phyloP scores from a whole-genome alignment of 2,888 invertebrate species.

The Phoronis australis region DNA sequence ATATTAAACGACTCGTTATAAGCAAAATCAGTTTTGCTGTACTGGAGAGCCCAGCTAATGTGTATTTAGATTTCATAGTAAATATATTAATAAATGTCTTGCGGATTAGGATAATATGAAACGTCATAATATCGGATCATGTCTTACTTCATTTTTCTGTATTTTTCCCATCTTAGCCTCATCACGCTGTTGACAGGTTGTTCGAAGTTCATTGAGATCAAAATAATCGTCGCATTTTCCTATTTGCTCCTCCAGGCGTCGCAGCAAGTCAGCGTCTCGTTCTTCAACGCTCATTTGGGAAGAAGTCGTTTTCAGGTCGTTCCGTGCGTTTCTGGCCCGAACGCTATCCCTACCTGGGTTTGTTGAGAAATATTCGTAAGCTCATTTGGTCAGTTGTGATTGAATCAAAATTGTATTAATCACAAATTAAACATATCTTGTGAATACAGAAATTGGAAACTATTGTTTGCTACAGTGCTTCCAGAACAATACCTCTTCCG shows the following conservation, averaged over 20 bases:
- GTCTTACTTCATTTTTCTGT: conserved; percentile 16
- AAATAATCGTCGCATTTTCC: conserved; percentile 26
- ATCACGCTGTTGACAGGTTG: conserved; percentile 27
- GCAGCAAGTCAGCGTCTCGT: conserved; percentile 36
- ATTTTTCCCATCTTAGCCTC: conserved; percentile 27
- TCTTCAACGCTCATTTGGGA: conserved; percentile 29
- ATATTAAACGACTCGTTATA: too few species aligned
- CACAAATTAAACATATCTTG: too few species aligned
- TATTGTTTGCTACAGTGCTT: too few species aligned
- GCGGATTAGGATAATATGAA: conserved; percentile 4
- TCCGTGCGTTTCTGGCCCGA: conserved; percentile 29
- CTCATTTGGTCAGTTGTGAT: too few species aligned
- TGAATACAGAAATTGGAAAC: too few species aligned
- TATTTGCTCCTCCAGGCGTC: conserved; percentile 31
- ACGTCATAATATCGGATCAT: neutral
- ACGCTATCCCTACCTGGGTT: conserved; percentile 50
- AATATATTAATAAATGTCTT: too few species aligned
- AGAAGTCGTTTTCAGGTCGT: conserved; percentile 22
- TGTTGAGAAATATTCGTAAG: too few species aligned
- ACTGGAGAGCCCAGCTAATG: too few species aligned
- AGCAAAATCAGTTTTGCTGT: too few species aligned
- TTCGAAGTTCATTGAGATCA: conserved; percentile 28
- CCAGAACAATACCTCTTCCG: too few species aligned
- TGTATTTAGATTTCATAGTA: too few species aligned
- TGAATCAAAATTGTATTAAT: too few species aligned